A percentile compares a stretch with the other conserved stretches of the same genome.
Evolutionary conservation across 1,140 invertebrate genomes (phyloP).

Genomic region (Aradophagus sp.): DNA sequence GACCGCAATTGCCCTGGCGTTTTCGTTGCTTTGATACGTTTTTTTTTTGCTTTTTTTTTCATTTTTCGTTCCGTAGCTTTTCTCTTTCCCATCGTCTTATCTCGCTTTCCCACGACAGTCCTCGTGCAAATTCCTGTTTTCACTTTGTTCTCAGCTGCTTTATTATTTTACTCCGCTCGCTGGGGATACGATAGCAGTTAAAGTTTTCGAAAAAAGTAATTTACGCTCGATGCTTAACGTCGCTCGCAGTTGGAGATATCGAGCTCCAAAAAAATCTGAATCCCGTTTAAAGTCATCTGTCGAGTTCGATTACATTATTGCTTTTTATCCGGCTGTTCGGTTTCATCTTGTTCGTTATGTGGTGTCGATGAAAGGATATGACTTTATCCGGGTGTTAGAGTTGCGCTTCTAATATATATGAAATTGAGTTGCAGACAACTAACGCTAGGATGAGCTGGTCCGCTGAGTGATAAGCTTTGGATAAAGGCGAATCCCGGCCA

Average conservation of each 20-base stretch:
- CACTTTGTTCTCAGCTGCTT: not conserved
- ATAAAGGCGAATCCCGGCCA: constrained; percentile 36
- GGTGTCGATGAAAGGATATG: too few relatives aligned
- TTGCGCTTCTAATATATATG: not conserved
- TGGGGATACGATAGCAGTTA: too few relatives aligned
- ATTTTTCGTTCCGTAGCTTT: constrained; percentile 11
- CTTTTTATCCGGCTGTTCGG: too few relatives aligned
- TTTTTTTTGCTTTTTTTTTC: constrained; percentile 13
- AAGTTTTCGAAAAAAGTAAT: too few relatives aligned
- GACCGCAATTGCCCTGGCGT: constrained; percentile 28
- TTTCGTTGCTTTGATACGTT: constrained; percentile 31
- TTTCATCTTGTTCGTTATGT: too few relatives aligned
- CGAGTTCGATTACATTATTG: too few relatives aligned
- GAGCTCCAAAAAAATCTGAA: too few relatives aligned
- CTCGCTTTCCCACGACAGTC: constrained; percentile 35
- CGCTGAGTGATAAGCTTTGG: constrained; percentile 46
- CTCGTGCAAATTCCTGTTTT: constrained; percentile 21
- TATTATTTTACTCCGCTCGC: too few relatives aligned
- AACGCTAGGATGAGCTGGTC: constrained; percentile 24
- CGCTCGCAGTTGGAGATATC: too few relatives aligned
- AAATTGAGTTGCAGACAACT: not conserved
- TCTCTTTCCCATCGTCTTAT: constrained; percentile 25
- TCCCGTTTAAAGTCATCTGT: too few relatives aligned
- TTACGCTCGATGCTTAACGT: too few relatives aligned
- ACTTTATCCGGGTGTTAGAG: too few relatives aligned